Percentiles rank a stretch among this genome's conserved stretches.
Evolutionary conservation across 1,140 invertebrate species (phyloP).

Genomic region (Zelostemma sp.): DNA sequence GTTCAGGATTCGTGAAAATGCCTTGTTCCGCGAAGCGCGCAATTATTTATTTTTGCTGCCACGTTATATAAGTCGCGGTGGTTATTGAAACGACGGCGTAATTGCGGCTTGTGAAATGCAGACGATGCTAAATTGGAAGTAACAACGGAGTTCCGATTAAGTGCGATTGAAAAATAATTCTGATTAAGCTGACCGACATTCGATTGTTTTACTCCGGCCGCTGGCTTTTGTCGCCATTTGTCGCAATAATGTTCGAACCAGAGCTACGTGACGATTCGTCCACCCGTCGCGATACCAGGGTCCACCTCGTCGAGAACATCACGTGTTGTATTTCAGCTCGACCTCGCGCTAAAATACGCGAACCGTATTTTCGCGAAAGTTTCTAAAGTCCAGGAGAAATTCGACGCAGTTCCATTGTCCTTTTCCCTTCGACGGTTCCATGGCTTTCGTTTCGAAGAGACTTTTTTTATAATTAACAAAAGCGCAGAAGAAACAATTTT

Average conservation of each 20-base stretch:
- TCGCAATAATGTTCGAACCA: conserved; percentile 18
- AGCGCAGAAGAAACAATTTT: no score
- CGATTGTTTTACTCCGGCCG: conserved; percentile 40
- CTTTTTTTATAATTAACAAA: no score
- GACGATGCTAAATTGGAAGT: conserved; percentile 41
- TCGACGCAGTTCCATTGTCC: no score
- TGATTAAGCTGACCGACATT: conserved; percentile 44
- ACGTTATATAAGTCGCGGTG: background rate
- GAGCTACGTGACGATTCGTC: conserved; percentile 8
- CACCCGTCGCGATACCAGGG: background rate
- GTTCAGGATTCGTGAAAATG: no score
- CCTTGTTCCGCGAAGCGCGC: background rate
- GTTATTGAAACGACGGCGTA: background rate
- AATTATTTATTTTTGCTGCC: background rate
- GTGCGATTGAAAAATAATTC: conserved; percentile 47
- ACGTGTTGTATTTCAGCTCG: no score
- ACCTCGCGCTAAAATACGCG: no score
- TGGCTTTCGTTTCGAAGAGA: no score
- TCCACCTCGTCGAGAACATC: background rate
- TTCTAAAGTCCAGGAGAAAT: no score
- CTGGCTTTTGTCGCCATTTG: conserved; percentile 25
- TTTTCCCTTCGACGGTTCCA: no score
- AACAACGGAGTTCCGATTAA: conserved; percentile 42
- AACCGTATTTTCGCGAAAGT: no score
- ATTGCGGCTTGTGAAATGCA: conserved; percentile 29